These are phyloP conservation scores for Chorisops tibialis DNA, from an alignment of 2,888 invertebrate species.

Conservation along the genomic window DNA sequence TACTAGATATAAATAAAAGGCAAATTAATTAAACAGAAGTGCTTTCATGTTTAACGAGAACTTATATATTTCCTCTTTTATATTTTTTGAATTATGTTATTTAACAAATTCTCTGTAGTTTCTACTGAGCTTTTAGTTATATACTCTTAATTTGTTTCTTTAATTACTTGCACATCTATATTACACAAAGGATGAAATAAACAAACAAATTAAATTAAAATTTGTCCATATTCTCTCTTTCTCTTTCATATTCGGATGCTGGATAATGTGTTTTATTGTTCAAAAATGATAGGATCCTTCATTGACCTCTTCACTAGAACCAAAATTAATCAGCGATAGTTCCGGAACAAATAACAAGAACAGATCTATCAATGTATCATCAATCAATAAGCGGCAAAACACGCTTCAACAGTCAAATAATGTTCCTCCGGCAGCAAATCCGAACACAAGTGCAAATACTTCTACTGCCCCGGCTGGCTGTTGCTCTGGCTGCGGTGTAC, in stretches of 20 bases:
- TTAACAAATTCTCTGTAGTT: background rate
- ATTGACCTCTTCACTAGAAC: constrained; percentile 40
- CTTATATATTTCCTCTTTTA: too few relatives aligned
- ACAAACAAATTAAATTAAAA: constrained; percentile 23
- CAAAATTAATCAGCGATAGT: constrained; percentile 29
- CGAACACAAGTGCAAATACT: constrained; percentile 35
- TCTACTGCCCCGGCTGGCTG: constrained; percentile 40
- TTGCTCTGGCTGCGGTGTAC: constrained; percentile 64
- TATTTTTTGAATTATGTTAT: too few relatives aligned
- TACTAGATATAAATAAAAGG: too few relatives aligned
- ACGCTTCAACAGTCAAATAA: constrained; percentile 33
- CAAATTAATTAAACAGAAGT: too few relatives aligned
- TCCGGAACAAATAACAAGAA: constrained; percentile 36
- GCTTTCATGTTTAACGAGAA: too few relatives aligned
- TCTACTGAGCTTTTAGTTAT: constrained; percentile 5
- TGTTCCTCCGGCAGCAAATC: constrained; percentile 27
- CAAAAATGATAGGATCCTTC: constrained; percentile 38
- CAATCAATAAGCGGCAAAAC: constrained; percentile 33
- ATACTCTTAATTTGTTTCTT: constrained; percentile 16
- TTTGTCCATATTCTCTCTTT: constrained; percentile 29
- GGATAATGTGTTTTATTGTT: background rate
- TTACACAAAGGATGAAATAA: constrained; percentile 1
- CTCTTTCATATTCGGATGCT: constrained; percentile 21
- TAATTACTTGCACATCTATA: constrained; percentile 23
- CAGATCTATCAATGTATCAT: constrained; percentile 34